These are phyloP conservation scores for Fistularia commersonii DNA, from an alignment of 2,797 vertebrate species.

Conservation along the genomic window DNA sequence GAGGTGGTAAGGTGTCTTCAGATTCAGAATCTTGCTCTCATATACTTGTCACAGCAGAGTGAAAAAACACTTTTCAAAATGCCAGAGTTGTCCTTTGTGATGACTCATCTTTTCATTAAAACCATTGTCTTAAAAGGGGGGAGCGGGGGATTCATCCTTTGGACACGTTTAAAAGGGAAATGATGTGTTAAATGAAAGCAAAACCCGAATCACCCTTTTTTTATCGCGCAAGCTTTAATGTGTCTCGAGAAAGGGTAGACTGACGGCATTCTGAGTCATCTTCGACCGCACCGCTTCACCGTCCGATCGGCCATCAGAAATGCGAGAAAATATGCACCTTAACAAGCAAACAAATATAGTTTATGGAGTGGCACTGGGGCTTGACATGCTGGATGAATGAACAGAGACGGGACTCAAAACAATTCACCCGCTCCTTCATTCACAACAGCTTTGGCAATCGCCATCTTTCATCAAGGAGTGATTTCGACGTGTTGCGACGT, in stretches of 20 bases:
- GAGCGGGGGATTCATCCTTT: too few relatives aligned
- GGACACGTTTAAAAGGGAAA: too few relatives aligned
- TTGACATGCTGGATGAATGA: not conserved
- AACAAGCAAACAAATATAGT: constrained; percentile 2
- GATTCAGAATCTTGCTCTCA: too few relatives aligned
- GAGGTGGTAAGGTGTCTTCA: too few relatives aligned
- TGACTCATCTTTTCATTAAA: too few relatives aligned
- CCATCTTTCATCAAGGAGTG: constrained; percentile 7
- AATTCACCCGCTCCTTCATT: not conserved
- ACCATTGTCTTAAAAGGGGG: too few relatives aligned
- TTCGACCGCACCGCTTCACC: not conserved
- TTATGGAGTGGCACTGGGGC: constrained; percentile 2
- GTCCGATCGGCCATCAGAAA: constrained; percentile 1
- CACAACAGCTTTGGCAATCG: constrained; percentile 1
- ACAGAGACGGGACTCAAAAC: constrained; percentile 1
- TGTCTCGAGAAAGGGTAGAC: not conserved
- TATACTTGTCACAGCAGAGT: too few relatives aligned
- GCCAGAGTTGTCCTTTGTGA: too few relatives aligned
- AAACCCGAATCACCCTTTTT: too few relatives aligned
- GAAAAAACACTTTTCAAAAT: too few relatives aligned
- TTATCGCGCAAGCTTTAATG: too few relatives aligned
- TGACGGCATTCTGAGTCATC: constrained; percentile 11
- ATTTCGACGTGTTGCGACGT: constrained; percentile 8
- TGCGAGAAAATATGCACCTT: constrained; percentile 1
- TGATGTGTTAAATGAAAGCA: too few relatives aligned